Percentiles rank a stretch among this genome's conserved stretches.
phyloP scores from a whole-genome alignment of 2,113 vertebrate genomes.

The Acanthochromis polyacanthus region DNA sequence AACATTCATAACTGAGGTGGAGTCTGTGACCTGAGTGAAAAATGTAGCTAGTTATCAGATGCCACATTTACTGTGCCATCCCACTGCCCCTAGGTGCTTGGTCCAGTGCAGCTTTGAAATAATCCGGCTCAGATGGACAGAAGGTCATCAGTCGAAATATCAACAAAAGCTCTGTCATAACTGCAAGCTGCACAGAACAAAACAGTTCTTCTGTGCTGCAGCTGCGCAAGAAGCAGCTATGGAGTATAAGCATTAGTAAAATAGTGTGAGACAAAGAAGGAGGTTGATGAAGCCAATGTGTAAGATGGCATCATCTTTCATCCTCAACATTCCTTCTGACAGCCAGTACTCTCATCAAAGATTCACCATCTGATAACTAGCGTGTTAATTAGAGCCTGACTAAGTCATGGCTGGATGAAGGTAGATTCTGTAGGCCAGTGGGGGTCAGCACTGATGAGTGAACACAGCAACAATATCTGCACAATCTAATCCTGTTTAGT shows the following conservation, averaged over 20 bases:
- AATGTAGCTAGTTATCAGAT: too few species aligned
- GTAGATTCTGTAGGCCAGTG: not conserved
- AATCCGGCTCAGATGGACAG: too few species aligned
- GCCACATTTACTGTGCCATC: too few species aligned
- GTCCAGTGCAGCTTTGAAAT: too few species aligned
- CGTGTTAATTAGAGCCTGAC: constrained; percentile 12
- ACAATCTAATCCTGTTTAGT: not conserved
- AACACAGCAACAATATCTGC: too few species aligned
- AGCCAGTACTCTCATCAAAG: constrained; percentile 14
- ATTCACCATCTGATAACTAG: constrained; percentile 26
- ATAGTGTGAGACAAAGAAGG: constrained; percentile 32
- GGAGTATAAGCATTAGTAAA: not conserved
- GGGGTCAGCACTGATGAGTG: not conserved
- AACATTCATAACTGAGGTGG: too few species aligned
- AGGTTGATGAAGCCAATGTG: constrained; percentile 36
- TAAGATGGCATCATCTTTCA: constrained; percentile 54
- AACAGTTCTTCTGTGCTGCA: not conserved
- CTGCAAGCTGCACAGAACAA: not conserved
- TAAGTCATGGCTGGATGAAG: not conserved
- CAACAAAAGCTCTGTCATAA: too few species aligned
- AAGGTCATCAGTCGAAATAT: too few species aligned
- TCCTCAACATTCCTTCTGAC: constrained; percentile 17
- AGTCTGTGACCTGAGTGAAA: too few species aligned
- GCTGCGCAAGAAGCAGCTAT: not conserved
- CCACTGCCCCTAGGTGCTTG: too few species aligned